Percentiles rank a stretch among this genome's conserved stretches.
phyloP scores from a whole-genome alignment of 2,113 vertebrate species.

The Saimiri boliviensis region DNA sequence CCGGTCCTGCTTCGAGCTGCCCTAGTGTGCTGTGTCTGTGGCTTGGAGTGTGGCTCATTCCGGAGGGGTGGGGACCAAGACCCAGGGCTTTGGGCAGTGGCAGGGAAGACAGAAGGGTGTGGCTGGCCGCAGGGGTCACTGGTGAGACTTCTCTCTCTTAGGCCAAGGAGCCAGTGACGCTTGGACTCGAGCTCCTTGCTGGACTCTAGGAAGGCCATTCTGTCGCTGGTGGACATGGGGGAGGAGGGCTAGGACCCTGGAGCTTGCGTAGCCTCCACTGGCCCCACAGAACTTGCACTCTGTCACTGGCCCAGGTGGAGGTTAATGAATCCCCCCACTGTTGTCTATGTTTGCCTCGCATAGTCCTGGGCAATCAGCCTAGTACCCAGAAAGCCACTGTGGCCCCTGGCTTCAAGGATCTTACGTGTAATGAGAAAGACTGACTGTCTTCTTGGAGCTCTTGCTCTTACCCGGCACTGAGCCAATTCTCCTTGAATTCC shows the following conservation, averaged over 20 bases:
- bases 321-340: not conserved
- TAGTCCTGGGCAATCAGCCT: not conserved
- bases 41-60: not conserved
- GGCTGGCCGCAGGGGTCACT: not conserved
- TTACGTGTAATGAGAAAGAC: not conserved
- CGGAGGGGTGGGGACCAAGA: not conserved
- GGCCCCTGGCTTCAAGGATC: not conserved
- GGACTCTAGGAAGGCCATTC: not conserved
- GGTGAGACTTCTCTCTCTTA: not conserved
- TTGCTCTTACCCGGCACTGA: not conserved
- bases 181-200: not conserved
- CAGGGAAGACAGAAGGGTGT: not conserved
- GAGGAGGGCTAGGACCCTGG: not conserved
- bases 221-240: not conserved
- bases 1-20: not conserved
- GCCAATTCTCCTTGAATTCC: not conserved
- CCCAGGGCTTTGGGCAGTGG: not conserved
- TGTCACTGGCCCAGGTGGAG: not conserved
- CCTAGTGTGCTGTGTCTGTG: not conserved
- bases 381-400: not conserved
- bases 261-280: not conserved
- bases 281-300: not conserved
- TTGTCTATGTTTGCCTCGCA: not conserved
- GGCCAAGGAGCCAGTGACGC: not conserved
- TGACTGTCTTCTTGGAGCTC: accelerated